Percentiles rank a stretch among this genome's conserved stretches.
Evolutionary conservation across 2,113 vertebrate species (phyloP).

Genomic region (Steatornis caripensis): DNA sequence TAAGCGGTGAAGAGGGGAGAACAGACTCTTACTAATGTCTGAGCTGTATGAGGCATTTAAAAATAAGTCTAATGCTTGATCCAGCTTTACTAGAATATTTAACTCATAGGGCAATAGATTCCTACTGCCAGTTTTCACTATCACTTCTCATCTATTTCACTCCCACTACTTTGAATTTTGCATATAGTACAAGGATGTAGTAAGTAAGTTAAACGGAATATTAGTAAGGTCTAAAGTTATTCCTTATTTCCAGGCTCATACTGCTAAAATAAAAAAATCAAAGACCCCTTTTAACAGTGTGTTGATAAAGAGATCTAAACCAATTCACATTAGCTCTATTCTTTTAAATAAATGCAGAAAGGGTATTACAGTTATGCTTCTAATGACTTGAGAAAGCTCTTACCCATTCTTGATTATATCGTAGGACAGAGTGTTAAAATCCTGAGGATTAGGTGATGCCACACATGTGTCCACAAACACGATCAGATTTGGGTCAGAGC

Average conservation of each 20-base stretch:
- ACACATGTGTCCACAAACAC: constrained; percentile 75
- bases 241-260: neutral
- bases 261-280: neutral
- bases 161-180: neutral
- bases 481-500: constrained; percentile 33
- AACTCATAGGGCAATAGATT: neutral
- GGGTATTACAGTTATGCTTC: neutral
- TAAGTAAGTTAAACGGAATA: neutral
- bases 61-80: neutral
- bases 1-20: neutral
- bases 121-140: neutral
- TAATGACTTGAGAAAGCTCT: neutral
- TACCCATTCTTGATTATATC: constrained; percentile 70
- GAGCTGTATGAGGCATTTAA: neutral
- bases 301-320: neutral
- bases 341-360: neutral
- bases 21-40: neutral
- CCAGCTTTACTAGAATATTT: neutral
- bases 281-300: neutral
- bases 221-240: neutral
- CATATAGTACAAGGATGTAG: neutral
- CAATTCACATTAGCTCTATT: neutral
- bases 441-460: constrained; percentile 56
- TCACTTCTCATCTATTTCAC: neutral
- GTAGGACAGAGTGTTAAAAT: constrained; percentile 58